Base-by-base conservation (phyloP, 2,797 vertebrate species). In the Scomberomorus guttatus region DNA sequence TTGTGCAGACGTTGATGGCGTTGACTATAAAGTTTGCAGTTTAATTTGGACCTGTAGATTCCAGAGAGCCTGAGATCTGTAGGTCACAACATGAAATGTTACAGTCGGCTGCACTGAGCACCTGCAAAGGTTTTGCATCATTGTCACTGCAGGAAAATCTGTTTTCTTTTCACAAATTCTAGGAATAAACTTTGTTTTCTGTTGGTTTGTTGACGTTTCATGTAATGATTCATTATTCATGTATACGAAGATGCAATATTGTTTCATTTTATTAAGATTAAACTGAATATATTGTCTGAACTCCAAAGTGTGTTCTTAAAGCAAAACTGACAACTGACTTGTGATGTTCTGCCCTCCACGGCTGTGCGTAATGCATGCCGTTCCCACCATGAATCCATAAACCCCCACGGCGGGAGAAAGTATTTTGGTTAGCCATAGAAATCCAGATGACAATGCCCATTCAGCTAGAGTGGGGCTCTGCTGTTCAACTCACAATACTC, bases 401-500 rank as follows among this genome's bases (percentile, higher is more conserved):
- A 92, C 91, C 91, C 92, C 92, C 90, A 90, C 83, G 82, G 88
- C 32, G 86, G 87, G 92, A 93, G 92, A 92, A 92, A 91, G 93
- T 93, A 94, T 94, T 95, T 94, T 94, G 89, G 92, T 91, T 86
- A 77, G 89, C 91, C 90, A 94, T 92, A 92, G 93, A 94, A 95
- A 94, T 93, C 92, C 91, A 94, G 90, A 95, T 94, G 93, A 95
- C 95, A 95, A 95, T 94, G 82, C 90, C 94, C 88, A 93, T 95
- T 95, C 93, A 94, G 77, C 83, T 48, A 69, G 89, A 93, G 87
- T 91, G 92, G 90, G 92, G 87, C 90, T 93, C 93, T 75, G 90
- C 93, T 93, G 90, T 90, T 93, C 90, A 85, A 44, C 92, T 90
- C 91, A 94, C 92, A 94, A 94, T 94, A 84, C 89, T 59, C 64